A percentile compares a stretch with the other conserved stretches of the same genome.
These are phyloP conservation scores for Varanus salvator DNA, from an alignment of 2,113 vertebrate genomes.

Conservation along the genomic window DNA sequence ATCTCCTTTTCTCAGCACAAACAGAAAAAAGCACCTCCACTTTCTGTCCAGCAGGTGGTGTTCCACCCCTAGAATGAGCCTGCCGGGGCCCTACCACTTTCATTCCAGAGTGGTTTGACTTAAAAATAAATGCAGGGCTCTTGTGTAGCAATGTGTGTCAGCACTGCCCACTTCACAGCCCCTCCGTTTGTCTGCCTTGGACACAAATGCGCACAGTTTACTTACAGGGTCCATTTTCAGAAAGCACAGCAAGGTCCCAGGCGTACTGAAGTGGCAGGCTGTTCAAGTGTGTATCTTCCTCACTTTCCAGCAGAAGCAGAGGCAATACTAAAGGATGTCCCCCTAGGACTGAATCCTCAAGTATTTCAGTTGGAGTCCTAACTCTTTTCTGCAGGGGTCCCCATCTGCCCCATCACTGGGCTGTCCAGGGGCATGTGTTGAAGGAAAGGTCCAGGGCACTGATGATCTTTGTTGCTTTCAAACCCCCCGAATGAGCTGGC, in stretches of 20 bases:
- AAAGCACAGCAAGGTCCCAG: background rate
- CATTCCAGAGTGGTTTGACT: background rate
- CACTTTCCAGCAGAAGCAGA: too few relatives aligned
- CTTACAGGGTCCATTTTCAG: background rate
- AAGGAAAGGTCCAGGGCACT: too few relatives aligned
- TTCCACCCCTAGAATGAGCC: background rate
- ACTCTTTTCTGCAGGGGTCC: too few relatives aligned
- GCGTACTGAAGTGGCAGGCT: background rate
- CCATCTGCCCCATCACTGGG: too few relatives aligned
- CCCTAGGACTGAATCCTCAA: too few relatives aligned
- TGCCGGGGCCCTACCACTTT: background rate
- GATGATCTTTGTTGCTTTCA: too few relatives aligned
- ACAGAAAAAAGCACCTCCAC: background rate
- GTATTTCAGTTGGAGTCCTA: too few relatives aligned
- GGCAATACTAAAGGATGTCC: too few relatives aligned
- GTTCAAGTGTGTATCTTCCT: too few relatives aligned
- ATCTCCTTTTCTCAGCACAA: background rate
- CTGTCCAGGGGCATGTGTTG: too few relatives aligned
- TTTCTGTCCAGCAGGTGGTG: slow-evolving; percentile 20
- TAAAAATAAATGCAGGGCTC: background rate
- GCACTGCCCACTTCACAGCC: background rate
- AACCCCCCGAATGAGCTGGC: too few relatives aligned
- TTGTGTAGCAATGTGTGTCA: background rate
- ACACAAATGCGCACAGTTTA: background rate
- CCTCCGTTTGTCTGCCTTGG: background rate